A percentile compares a stretch with the other conserved stretches of the same genome.
Evolutionary conservation across 2,797 vertebrate genomes (phyloP).

Genomic region (Acanthopagrus latus): DNA sequence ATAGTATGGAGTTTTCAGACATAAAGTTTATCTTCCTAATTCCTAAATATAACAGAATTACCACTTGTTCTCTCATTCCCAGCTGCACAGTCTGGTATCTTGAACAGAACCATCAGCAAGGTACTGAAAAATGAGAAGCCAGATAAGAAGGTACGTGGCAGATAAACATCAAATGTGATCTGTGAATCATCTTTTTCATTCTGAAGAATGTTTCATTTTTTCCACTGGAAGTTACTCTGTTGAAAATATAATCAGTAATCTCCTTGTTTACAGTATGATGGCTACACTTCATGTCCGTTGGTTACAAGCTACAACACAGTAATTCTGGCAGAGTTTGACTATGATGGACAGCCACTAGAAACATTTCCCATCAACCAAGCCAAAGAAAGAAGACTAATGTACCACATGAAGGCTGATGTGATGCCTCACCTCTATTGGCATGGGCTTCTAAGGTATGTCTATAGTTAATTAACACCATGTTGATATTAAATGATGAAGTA

Average conservation of each 20-base stretch:
- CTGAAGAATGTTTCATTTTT: background rate
- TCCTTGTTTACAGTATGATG: conserved; percentile 90
- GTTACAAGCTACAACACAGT: conserved; percentile 94
- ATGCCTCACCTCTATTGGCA: conserved; percentile 98
- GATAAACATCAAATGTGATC: background rate
- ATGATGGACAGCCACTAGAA: conserved; percentile 90
- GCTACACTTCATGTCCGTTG: conserved; percentile 96
- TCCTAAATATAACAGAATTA: background rate
- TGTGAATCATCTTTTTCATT: background rate
- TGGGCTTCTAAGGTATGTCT: conserved; percentile 90
- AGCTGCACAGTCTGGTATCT: conserved; percentile 94
- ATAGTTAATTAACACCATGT: background rate
- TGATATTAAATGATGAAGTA: background rate
- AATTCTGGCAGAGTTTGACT: conserved; percentile 97
- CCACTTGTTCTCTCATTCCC: conserved; percentile 41
- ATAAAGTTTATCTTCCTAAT: background rate
- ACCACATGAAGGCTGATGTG: conserved; percentile 94
- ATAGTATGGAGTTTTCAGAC: background rate
- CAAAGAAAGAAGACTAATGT: conserved; percentile 93
- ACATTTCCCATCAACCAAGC: conserved; percentile 97
- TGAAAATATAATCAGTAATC: background rate
- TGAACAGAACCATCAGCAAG: conserved; percentile 91
- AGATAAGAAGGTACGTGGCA: conserved; percentile 86
- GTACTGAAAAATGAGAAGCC: conserved; percentile 91
- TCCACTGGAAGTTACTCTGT: background rate